phyloP scores from a whole-genome alignment of 2,797 vertebrate species.

The Catharus ustulatus region DNA sequence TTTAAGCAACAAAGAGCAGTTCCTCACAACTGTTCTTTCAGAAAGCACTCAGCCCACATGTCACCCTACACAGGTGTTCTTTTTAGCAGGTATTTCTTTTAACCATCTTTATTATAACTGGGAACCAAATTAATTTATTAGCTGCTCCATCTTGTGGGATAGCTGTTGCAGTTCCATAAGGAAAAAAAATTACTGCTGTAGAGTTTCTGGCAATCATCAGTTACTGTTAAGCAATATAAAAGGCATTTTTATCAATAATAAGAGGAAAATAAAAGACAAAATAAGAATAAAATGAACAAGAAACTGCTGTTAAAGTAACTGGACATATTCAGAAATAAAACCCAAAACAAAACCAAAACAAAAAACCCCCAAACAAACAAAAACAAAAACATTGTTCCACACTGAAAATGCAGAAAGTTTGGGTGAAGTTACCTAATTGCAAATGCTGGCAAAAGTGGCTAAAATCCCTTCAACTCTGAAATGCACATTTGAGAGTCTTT shows the following conservation, averaged over 20 bases:
- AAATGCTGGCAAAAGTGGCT: not conserved
- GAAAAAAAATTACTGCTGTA: not conserved
- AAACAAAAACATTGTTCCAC: not conserved
- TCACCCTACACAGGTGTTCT: not conserved
- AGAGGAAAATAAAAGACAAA: not conserved
- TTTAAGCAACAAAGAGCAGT: not conserved
- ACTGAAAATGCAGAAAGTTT: not conserved
- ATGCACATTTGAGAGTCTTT: not conserved
- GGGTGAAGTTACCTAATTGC: not conserved
- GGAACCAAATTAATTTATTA: not conserved
- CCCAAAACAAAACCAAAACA: too few relatives aligned
- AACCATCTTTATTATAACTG: not conserved
- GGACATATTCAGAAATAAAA: not conserved
- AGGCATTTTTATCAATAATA: constrained; percentile 3
- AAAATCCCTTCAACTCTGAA: not conserved
- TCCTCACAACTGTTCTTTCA: not conserved
- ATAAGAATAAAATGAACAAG: not conserved
- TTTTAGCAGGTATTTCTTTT: not conserved
- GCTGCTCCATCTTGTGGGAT: not conserved
- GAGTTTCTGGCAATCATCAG: not conserved
- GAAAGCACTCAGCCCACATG: not conserved
- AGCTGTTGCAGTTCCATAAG: not conserved
- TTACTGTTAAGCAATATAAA: not conserved
- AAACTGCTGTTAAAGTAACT: not conserved
- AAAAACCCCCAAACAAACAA: not conserved